phyloP scores from a whole-genome alignment of 2,888 invertebrate species.

The Aphodius sticticus region DNA sequence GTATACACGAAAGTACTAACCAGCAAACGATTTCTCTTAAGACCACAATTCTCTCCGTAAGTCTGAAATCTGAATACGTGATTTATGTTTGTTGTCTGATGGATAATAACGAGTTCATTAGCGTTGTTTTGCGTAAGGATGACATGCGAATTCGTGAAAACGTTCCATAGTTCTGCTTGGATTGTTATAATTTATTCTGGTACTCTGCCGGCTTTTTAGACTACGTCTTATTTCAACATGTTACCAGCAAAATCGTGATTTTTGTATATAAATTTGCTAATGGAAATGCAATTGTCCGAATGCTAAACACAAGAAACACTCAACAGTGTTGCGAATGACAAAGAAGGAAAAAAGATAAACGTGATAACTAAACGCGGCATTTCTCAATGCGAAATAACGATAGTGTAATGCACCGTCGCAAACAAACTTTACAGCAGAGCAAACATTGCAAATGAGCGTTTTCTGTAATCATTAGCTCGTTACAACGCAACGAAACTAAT shows the following conservation, averaged over 20 bases:
- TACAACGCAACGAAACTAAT: background rate
- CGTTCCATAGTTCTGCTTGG: background rate
- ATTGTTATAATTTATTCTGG: background rate
- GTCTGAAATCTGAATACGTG: background rate
- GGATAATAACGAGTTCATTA: background rate
- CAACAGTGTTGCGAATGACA: no score
- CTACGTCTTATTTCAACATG: no score
- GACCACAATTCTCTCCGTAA: background rate
- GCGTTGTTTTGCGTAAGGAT: background rate
- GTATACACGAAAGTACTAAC: background rate
- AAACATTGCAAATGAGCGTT: background rate
- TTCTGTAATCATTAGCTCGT: constrained; percentile 4
- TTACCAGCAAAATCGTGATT: no score
- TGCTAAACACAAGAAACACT: no score
- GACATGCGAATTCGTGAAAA: background rate
- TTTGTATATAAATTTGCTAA: no score
- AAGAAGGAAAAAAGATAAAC: no score
- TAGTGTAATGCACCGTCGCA: background rate
- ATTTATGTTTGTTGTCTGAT: background rate
- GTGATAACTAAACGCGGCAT: background rate
- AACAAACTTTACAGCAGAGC: background rate
- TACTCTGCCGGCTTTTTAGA: no score
- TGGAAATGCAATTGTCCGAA: no score
- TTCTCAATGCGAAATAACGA: background rate
- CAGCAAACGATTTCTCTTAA: background rate